Evolutionary conservation across 2,888 invertebrate genomes (phyloP).

Genomic region (Heliconius ethilla): DNA sequence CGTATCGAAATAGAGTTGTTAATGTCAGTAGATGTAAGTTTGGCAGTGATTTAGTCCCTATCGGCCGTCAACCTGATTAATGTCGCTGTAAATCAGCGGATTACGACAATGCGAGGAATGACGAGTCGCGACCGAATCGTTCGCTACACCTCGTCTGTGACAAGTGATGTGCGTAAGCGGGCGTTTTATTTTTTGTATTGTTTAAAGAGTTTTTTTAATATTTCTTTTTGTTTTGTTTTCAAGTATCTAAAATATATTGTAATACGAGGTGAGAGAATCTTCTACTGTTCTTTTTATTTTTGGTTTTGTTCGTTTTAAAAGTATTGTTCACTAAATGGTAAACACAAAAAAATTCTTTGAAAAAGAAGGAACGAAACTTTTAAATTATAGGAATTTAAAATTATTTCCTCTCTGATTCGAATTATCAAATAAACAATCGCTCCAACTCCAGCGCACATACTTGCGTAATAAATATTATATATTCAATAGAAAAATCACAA

Average conservation of each 20-base stretch:
- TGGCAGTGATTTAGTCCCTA: slow-evolving; percentile 80
- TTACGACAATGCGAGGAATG: slow-evolving; percentile 83
- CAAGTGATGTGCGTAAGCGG: not conserved
- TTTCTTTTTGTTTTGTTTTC: too few relatives aligned
- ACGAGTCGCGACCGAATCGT: slow-evolving; percentile 80
- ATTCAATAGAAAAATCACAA: not conserved
- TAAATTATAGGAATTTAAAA: too few relatives aligned
- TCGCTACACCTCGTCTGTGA: slow-evolving; percentile 58
- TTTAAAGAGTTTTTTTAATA: not conserved
- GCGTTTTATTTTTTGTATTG: not conserved
- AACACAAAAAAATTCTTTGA: too few relatives aligned
- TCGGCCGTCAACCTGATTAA: slow-evolving; percentile 82
- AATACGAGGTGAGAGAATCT: too few relatives aligned
- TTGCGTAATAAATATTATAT: not conserved
- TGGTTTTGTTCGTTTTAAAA: too few relatives aligned
- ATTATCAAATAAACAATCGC: not conserved
- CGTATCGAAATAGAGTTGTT: slow-evolving; percentile 53
- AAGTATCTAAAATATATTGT: too few relatives aligned
- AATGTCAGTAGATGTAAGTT: slow-evolving; percentile 58
- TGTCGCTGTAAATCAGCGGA: slow-evolving; percentile 82
- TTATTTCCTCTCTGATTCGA: too few relatives aligned
- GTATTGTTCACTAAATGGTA: too few relatives aligned
- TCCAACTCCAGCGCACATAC: not conserved
- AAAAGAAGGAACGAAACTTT: too few relatives aligned
- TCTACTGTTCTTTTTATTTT: too few relatives aligned